Conservation (phyloP, 2,888 invertebrate species). For the Keiferia lycopersicella region DNA sequence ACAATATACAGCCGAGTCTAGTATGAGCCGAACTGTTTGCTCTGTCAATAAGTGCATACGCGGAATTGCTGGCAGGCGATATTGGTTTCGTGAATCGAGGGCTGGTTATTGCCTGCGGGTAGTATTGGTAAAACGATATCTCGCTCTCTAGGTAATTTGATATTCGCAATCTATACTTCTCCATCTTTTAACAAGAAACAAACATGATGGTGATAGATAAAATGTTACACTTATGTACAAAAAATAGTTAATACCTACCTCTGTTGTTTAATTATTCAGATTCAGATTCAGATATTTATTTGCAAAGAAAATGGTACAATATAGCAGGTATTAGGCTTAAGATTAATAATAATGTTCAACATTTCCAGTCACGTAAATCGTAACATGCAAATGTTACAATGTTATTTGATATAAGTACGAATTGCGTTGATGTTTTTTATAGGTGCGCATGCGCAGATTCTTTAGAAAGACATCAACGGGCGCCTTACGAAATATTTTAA, state of each 20-base stretch:
- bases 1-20: background rate
- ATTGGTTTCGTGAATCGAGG: constrained; percentile 27
- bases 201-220: too few relatives aligned
- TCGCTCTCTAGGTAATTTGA: background rate
- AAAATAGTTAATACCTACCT: too few relatives aligned
- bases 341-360: too few relatives aligned
- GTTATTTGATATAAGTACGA: too few relatives aligned
- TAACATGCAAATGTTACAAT: too few relatives aligned
- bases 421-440: constrained; percentile 2
- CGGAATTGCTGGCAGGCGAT: constrained; percentile 64
- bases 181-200: background rate
- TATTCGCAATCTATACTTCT: background rate
- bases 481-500: background rate
- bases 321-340: too few relatives aligned
- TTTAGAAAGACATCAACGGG: constrained; percentile 18
- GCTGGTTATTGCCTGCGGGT: constrained; percentile 45
- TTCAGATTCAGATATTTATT: too few relatives aligned
- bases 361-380: too few relatives aligned
- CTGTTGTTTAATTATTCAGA: too few relatives aligned
- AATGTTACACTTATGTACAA: too few relatives aligned
- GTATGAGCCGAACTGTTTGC: constrained; percentile 59
- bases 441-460: background rate
- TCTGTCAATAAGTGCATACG: constrained; percentile 65
- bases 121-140: constrained; percentile 25
- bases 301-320: too few relatives aligned